These are phyloP conservation scores for Galeopsomyia nigrocyanea DNA, from an alignment of 2,888 invertebrate species.

Conservation along the genomic window DNA sequence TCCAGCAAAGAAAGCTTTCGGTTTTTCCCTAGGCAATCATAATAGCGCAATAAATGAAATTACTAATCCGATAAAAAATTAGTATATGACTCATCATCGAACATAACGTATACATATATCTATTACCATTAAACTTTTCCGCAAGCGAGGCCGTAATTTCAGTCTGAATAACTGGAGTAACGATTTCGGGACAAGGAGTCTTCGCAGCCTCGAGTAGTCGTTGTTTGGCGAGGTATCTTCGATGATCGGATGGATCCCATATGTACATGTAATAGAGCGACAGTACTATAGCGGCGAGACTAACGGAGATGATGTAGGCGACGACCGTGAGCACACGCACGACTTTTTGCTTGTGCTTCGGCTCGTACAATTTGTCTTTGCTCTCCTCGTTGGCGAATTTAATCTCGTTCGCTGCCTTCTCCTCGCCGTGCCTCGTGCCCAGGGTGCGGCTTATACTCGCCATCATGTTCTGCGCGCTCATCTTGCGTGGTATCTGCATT, in stretches of 20 bases:
- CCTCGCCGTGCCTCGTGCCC: conserved; percentile 59
- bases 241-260: conserved; percentile 83
- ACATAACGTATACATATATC: too few species aligned
- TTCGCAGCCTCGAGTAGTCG: conserved; percentile 17
- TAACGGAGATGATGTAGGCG: conserved; percentile 94
- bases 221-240: conserved; percentile 31
- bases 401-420: conserved; percentile 72
- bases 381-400: conserved; percentile 77
- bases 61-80: too few species aligned
- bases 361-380: conserved; percentile 82
- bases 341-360: conserved; percentile 88
- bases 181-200: conserved; percentile 23
- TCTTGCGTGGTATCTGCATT: conserved; percentile 65
- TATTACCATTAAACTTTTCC: too few species aligned
- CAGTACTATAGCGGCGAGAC: conserved; percentile 92
- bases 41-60: too few species aligned
- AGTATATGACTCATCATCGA: too few species aligned
- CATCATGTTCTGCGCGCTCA: conserved; percentile 67
- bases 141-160: too few species aligned
- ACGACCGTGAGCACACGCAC: conserved; percentile 93
- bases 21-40: too few species aligned
- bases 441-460: conserved; percentile 63
- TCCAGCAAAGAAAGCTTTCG: too few species aligned
- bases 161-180: neutral
- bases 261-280: conserved; percentile 95